Base-by-base conservation (phyloP, 2,888 invertebrate species). In the Geotrupes spiniger region DNA sequence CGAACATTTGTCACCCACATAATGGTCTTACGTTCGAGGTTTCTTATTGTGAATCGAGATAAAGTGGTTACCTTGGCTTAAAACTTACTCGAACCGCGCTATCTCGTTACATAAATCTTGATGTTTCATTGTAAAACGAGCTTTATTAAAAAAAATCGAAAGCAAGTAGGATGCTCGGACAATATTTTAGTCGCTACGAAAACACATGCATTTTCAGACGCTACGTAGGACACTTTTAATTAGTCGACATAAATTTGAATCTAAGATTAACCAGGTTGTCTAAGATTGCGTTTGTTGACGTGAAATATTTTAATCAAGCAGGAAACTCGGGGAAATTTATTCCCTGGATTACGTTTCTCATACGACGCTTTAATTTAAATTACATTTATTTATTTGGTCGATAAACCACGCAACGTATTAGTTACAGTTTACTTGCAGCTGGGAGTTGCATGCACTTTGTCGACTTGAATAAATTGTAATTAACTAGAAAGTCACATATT, bases 1-100 rank as follows among this genome's bases (percentile, higher is more conserved):
- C 46, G 49, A 51, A 36, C 52, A 52, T 60, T 54, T 56, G 50
- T 60, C 60, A 58, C 56, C 57, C 56, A 56, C 60, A 57, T 57
- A 57, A 58, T 53, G 56, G 56, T 42, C 42, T 48, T 36, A 42
- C 42, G 38, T 51, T 48, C 37, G 41, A 41, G 21, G 33, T 17
- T 49, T 49, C 41, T 41, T 46, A 21, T 39, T 49, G 38, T 42
- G 42, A 14, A 38, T 38, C 49, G 49, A 45, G 49, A 49, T 49
- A 49, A 49, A 45, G 49, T 45, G 40, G 42, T 42, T 42, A 45
- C 38, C 36, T 37, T 31, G 42, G 29, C 37, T 42, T 42, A 48
- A 36, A 41, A 46, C 33, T 33, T 33, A 15, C 10, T 46, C 38
- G 25, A 36, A 28, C 27, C 33, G 42, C 40, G 42, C 40, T 46